Evolutionary conservation across 2,888 invertebrate species (phyloP).

Genomic region (Drosophila ustulata): DNA sequence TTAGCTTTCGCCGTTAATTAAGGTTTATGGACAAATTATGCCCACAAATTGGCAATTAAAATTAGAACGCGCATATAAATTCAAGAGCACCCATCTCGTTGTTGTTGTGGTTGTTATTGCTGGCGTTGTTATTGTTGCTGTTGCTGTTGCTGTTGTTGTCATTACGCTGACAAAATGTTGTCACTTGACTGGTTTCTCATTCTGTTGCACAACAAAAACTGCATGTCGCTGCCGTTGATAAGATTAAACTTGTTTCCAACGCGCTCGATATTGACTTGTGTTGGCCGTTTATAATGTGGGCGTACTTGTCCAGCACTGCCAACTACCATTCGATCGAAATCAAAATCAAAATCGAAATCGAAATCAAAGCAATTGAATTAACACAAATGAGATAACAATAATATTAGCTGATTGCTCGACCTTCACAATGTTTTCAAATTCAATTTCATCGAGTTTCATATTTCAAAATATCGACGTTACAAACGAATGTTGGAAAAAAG

Average conservation of each 20-base stretch:
- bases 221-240: constrained; percentile 47
- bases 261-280: constrained; percentile 24
- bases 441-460: constrained; percentile 6
- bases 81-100: constrained; percentile 50
- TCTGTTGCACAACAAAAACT: constrained; percentile 66
- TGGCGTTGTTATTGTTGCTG: too few relatives aligned
- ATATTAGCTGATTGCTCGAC: constrained; percentile 22
- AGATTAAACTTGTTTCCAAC: constrained; percentile 50
- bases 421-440: constrained; percentile 7
- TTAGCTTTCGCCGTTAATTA: constrained; percentile 77
- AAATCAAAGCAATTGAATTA: constrained; percentile 41
- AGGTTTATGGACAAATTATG: constrained; percentile 81
- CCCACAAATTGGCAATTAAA: constrained; percentile 81
- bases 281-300: constrained; percentile 37
- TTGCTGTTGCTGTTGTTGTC: constrained; percentile 44
- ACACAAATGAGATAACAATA: constrained; percentile 46
- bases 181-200: constrained; percentile 69
- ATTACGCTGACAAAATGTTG: constrained; percentile 67
- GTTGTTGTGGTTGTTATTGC: neutral
- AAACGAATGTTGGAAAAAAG: neutral
- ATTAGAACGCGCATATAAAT: constrained; percentile 79
- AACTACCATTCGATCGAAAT: constrained; percentile 18
- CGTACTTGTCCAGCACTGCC: constrained; percentile 36
- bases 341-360: constrained; percentile 13
- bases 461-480: neutral